These are phyloP conservation scores for Pantherophis guttatus DNA, from an alignment of 2,113 vertebrate genomes.

Conservation along the genomic window DNA sequence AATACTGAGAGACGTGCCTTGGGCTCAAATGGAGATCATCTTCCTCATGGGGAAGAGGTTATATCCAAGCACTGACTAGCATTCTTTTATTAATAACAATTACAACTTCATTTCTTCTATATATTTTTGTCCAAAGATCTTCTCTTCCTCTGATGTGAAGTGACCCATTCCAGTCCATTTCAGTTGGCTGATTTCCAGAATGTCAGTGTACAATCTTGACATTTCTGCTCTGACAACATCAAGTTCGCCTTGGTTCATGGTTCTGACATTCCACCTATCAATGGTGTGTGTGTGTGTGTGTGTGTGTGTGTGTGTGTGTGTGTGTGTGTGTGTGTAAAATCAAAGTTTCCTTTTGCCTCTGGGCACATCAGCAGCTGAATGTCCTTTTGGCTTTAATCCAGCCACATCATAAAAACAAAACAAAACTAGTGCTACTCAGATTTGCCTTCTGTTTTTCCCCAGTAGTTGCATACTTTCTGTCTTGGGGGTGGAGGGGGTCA, in stretches of 20 bases:
- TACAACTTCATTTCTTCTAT: background rate
- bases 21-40: background rate
- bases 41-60: background rate
- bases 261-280: background rate
- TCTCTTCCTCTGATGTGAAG: background rate
- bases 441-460: background rate
- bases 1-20: background rate
- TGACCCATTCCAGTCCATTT: background rate
- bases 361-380: background rate
- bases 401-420: background rate
- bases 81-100: background rate
- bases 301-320: background rate
- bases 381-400: background rate
- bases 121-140: background rate
- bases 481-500: background rate
- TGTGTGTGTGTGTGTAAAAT: background rate
- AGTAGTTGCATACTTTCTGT: background rate
- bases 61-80: background rate
- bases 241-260: background rate
- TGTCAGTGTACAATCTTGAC: background rate
- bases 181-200: background rate
- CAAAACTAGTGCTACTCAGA: background rate
- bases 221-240: background rate
- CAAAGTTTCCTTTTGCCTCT: background rate
- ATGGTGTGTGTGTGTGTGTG: background rate